A percentile compares a stretch with the other conserved stretches of the same genome.
Evolutionary conservation across 2,113 vertebrate genomes (phyloP).

Genomic region (Sinocyclocheilus anshuiensis): DNA sequence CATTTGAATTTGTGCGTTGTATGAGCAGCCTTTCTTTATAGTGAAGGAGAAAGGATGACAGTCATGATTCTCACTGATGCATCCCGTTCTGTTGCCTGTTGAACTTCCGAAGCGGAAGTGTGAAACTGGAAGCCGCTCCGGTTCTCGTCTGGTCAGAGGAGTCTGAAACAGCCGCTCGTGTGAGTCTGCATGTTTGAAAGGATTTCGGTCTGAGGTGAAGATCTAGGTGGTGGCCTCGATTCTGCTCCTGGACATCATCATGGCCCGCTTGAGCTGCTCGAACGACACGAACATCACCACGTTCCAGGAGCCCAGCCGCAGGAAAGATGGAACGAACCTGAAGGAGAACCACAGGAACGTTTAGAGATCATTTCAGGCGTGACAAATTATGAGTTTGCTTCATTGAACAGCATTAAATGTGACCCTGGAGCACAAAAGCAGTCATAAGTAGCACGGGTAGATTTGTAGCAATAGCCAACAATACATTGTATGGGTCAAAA

Average conservation of each 20-base stretch:
- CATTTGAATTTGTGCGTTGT: background rate
- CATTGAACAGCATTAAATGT: background rate
- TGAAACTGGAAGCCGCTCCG: background rate
- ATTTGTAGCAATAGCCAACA: no score
- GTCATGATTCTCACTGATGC: background rate
- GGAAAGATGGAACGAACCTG: conserved; percentile 79
- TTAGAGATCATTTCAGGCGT: background rate
- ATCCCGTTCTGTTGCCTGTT: background rate
- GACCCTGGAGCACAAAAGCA: no score
- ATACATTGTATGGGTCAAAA: no score
- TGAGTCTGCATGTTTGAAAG: conserved; percentile 24
- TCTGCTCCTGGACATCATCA: conserved; percentile 78
- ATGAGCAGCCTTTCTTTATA: background rate
- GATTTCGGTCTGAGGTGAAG: background rate
- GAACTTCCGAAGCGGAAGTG: background rate
- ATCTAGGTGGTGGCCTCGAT: conserved; percentile 65
- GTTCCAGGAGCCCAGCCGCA: conserved; percentile 81
- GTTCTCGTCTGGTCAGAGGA: background rate
- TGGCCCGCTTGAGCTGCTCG: conserved; percentile 80
- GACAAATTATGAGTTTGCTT: background rate
- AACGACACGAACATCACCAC: conserved; percentile 82
- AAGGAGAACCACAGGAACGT: background rate
- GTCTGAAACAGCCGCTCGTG: background rate
- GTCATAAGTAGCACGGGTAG: no score
- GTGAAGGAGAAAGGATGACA: background rate